Conservation (phyloP, 1,140 invertebrate species). For the Bombus cullumanus region DNA sequence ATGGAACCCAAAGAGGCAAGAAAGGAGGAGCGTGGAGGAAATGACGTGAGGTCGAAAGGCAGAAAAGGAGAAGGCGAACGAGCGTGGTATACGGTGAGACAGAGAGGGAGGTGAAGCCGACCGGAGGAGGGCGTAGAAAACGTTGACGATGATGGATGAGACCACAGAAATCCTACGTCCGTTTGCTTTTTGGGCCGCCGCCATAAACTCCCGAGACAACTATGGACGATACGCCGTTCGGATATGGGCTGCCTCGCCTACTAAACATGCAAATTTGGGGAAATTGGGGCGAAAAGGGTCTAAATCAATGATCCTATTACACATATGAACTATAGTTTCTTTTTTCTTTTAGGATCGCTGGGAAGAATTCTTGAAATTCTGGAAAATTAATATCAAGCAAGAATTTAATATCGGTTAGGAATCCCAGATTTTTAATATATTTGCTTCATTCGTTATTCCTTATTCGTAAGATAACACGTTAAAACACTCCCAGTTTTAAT, state of each 20-base stretch:
- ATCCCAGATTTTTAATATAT: background rate
- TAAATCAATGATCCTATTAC: background rate
- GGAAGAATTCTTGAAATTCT: background rate
- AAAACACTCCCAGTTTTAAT: background rate
- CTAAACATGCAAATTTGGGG: slow-evolving; percentile 1
- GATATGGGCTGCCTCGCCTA: slow-evolving; percentile 31
- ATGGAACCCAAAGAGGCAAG: slow-evolving; percentile 59
- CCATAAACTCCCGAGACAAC: slow-evolving; percentile 56
- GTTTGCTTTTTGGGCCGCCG: slow-evolving; percentile 72
- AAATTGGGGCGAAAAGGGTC: slow-evolving; percentile 12
- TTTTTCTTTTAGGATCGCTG: background rate
- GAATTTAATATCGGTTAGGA: background rate
- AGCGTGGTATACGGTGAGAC: slow-evolving; percentile 37
- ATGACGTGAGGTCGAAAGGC: slow-evolving; percentile 53
- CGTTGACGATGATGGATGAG: slow-evolving; percentile 79
- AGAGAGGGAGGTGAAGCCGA: slow-evolving; percentile 58
- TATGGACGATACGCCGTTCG: slow-evolving; percentile 54
- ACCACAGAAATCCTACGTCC: slow-evolving; percentile 74
- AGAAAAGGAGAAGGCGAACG: slow-evolving; percentile 29
- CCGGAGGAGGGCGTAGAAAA: slow-evolving; percentile 69
- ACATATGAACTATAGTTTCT: background rate
- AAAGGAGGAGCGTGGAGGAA: slow-evolving; percentile 65
- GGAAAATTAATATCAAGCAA: too few relatives aligned
- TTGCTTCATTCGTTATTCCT: background rate
- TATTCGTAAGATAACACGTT: too few relatives aligned